These are phyloP conservation scores for Cephus nigrinus DNA, from an alignment of 2,888 invertebrate species.

Conservation along the genomic window DNA sequence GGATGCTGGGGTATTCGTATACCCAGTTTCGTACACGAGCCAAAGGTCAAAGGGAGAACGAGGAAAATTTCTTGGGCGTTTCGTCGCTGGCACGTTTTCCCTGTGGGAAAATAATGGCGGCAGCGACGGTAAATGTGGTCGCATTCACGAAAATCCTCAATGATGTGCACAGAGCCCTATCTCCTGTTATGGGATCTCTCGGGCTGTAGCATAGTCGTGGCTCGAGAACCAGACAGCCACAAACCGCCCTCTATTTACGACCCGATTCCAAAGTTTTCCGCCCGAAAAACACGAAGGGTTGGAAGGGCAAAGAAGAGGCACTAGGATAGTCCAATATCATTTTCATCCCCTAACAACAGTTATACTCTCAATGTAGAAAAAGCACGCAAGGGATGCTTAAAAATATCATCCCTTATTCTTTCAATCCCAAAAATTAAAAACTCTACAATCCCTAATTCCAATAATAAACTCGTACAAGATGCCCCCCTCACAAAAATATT, in stretches of 20 bases:
- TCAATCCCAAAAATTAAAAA: no score
- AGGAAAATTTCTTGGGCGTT: constrained; percentile 23
- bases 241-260: constrained; percentile 33
- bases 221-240: constrained; percentile 32
- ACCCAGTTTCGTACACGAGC: constrained; percentile 1
- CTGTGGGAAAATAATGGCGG: not conserved
- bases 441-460: no score
- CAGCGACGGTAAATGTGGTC: not conserved
- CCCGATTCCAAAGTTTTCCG: constrained; percentile 26
- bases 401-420: no score
- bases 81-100: constrained; percentile 6
- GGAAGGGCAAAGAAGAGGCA: no score
- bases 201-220: constrained; percentile 23
- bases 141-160: constrained; percentile 28
- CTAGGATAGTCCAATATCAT: no score
- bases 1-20: no score
- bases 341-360: no score
- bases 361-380: no score
- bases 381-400: no score
- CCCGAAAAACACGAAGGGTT: not conserved
- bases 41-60: constrained; percentile 16
- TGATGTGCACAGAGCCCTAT: constrained; percentile 29
- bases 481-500: no score
- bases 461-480: no score
- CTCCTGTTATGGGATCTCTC: constrained; percentile 26